phyloP scores from a whole-genome alignment of 2,888 invertebrate species.

The Osedax frankpressi region DNA sequence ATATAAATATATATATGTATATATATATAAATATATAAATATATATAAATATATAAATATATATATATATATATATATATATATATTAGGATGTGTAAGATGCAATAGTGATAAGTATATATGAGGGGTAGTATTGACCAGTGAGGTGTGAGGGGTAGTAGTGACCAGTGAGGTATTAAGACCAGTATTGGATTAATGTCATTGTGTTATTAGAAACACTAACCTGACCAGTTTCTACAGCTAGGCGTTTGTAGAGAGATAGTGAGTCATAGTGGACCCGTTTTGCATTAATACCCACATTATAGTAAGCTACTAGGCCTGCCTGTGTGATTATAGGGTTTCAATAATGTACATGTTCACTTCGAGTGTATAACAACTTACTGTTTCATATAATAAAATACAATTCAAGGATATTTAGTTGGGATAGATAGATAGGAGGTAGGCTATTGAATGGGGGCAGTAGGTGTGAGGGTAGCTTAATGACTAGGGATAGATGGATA shows the following conservation, averaged over 20 bases:
- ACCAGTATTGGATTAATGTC: background rate
- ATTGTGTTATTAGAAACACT: background rate
- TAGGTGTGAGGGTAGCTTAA: no score
- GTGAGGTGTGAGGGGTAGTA: background rate
- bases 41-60: background rate
- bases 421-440: no score
- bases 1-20: background rate
- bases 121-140: background rate
- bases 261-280: conserved; percentile 45
- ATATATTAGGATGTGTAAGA: background rate
- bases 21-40: background rate
- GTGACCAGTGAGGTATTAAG: background rate
- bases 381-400: no score
- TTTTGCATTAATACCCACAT: conserved; percentile 47
- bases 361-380: no score
- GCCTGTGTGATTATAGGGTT: no score
- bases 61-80: background rate
- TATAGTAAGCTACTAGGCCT: conserved; percentile 45
- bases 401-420: no score
- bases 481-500: no score
- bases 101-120: background rate
- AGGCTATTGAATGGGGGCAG: no score
- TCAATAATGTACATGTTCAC: no score
- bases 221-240: conserved; percentile 46
- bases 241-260: conserved; percentile 43